Evolutionary conservation across 2,797 vertebrate genomes (phyloP).

Genomic region (Schizopygopsis malacanthus): DNA sequence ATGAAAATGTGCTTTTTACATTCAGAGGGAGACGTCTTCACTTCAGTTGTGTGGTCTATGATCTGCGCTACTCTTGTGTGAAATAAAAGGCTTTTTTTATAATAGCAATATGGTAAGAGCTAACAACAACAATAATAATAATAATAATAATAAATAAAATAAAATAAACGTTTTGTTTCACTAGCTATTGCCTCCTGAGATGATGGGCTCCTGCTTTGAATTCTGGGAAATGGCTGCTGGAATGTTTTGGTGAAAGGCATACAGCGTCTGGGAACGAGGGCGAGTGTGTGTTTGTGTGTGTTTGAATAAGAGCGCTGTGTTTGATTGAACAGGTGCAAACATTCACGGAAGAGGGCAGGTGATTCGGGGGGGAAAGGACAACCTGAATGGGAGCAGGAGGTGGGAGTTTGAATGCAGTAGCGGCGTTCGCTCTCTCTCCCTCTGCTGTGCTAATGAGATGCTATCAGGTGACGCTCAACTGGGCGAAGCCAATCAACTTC

Average conservation of each 20-base stretch:
- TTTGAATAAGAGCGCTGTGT: neutral
- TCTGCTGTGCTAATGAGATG: slow-evolving; percentile 62
- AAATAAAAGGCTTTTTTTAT: slow-evolving; percentile 64
- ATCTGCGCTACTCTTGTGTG: slow-evolving; percentile 58
- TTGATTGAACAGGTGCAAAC: slow-evolving; percentile 38
- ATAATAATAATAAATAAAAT: slow-evolving; percentile 64
- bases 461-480: slow-evolving; percentile 95
- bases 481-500: slow-evolving; percentile 97
- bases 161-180: slow-evolving; percentile 79
- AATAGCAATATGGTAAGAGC: slow-evolving; percentile 76
- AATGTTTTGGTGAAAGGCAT: slow-evolving; percentile 65
- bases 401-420: slow-evolving; percentile 56
- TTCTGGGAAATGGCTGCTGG: slow-evolving; percentile 70
- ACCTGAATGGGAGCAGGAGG: slow-evolving; percentile 21
- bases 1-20: slow-evolving; percentile 81
- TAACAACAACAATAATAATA: slow-evolving; percentile 75
- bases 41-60: slow-evolving; percentile 62
- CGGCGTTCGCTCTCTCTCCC: slow-evolving; percentile 53
- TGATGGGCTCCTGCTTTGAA: slow-evolving; percentile 75
- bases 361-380: neutral
- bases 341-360: neutral
- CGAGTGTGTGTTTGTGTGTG: slow-evolving; percentile 21
- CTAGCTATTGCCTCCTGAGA: slow-evolving; percentile 87
- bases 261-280: slow-evolving; percentile 58
- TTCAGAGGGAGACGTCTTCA: slow-evolving; percentile 63